These are phyloP conservation scores for Pararge aegeria DNA, from an alignment of 1,140 invertebrate species.

Conservation along the genomic window DNA sequence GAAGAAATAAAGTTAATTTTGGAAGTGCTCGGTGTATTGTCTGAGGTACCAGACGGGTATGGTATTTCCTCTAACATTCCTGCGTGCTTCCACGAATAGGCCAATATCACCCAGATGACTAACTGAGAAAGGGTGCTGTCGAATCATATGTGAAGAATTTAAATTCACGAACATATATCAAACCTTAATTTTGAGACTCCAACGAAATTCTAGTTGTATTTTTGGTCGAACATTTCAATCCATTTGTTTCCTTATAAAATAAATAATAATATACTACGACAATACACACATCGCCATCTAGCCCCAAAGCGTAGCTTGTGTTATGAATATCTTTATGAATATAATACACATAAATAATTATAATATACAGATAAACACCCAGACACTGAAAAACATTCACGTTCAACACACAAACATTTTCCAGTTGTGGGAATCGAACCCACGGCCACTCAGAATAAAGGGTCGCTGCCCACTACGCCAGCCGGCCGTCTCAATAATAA, in stretches of 20 bases:
- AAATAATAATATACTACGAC: no score
- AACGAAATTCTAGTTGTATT: not conserved
- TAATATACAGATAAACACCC: no score
- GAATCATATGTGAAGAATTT: conserved; percentile 22
- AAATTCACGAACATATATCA: conserved; percentile 15
- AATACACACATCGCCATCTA: no score
- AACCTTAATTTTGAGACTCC: not conserved
- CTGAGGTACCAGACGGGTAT: conserved; percentile 18
- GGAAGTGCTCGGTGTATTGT: not conserved
- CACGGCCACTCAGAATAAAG: no score
- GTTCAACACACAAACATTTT: no score
- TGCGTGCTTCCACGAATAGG: conserved; percentile 32
- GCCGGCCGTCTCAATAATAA: no score
- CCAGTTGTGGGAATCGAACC: no score
- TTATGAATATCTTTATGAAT: no score
- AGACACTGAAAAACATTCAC: no score
- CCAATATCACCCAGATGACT: conserved; percentile 23
- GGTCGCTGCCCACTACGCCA: no score
- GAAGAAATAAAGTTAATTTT: not conserved
- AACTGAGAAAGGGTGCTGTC: conserved; percentile 6
- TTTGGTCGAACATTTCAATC: not conserved
- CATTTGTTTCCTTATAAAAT: not conserved
- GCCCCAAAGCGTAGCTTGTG: no score
- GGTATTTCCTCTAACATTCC: conserved; percentile 32
- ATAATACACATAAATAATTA: no score